Evolutionary conservation across 2,888 invertebrate genomes (phyloP).

Genomic region (Zaprionus lineosus): DNA sequence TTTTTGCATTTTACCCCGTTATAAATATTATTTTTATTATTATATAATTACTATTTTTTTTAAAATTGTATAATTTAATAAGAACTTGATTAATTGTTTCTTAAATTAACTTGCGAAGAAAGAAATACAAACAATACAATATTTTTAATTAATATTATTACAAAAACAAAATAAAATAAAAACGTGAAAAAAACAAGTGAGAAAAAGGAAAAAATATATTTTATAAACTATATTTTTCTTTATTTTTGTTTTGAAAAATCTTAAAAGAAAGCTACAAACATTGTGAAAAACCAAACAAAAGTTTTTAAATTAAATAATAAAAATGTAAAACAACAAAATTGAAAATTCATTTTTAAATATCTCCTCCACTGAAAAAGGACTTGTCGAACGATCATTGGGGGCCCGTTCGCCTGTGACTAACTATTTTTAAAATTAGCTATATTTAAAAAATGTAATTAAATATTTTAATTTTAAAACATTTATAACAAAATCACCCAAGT

Average conservation of each 20-base stretch:
- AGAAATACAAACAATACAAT: constrained; percentile 44
- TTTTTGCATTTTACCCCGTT: constrained; percentile 72
- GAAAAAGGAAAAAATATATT: constrained; percentile 57
- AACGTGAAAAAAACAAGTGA: constrained; percentile 44
- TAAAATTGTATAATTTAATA: constrained; percentile 74
- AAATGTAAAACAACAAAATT: constrained; percentile 62
- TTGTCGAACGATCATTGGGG: no score
- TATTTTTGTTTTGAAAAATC: constrained; percentile 65
- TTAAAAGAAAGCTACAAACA: constrained; percentile 60
- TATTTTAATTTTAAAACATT: no score
- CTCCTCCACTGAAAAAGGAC: no score
- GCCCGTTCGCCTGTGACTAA: no score
- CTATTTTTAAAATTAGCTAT: no score
- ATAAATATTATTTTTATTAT: constrained; percentile 76
- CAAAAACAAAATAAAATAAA: constrained; percentile 26
- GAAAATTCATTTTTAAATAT: background rate
- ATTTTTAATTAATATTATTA: constrained; percentile 59
- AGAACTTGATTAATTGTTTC: constrained; percentile 71
- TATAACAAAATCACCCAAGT: no score
- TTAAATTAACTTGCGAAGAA: constrained; percentile 63
- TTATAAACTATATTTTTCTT: constrained; percentile 65
- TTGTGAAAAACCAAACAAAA: constrained; percentile 72
- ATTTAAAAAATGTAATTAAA: no score
- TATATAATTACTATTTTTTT: constrained; percentile 75
- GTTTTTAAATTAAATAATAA: constrained; percentile 71